Conservation (phyloP, 2,113 vertebrate genomes). For the Tamias sibiricus region DNA sequence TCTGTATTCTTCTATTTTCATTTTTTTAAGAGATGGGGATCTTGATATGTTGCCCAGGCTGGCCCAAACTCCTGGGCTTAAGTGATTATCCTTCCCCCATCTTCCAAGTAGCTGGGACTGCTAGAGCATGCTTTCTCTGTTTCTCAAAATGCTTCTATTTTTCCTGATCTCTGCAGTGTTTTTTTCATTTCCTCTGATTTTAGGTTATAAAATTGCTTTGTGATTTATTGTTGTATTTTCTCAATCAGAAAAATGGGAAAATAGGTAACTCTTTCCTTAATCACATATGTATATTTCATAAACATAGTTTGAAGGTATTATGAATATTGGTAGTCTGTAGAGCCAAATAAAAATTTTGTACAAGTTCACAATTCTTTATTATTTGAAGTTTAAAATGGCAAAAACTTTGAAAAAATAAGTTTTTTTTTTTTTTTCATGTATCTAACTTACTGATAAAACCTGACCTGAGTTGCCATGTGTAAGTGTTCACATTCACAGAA, state of each 20-base stretch:
- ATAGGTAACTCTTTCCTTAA: not conserved
- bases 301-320: not conserved
- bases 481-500: constrained; percentile 17
- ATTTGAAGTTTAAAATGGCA: constrained; percentile 10
- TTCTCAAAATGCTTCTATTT: constrained; percentile 39
- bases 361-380: not conserved
- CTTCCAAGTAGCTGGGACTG: not conserved
- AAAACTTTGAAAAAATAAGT: not conserved
- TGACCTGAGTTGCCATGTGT: not conserved
- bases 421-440: not conserved
- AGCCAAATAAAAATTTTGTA: constrained; percentile 29
- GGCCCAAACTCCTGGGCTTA: not conserved
- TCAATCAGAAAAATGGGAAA: not conserved
- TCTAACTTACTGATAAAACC: constrained; percentile 22
- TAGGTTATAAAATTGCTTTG: constrained; percentile 9
- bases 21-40: no score
- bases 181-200: not conserved
- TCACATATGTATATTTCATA: not conserved
- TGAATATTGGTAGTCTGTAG: constrained; percentile 40
- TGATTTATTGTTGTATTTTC: constrained; percentile 35
- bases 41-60: not conserved
- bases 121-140: not conserved
- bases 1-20: not conserved
- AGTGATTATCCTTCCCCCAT: not conserved
- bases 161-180: not conserved